A percentile compares a stretch with the other conserved stretches of the same genome.
Conservation (phyloP, 2,113 vertebrate species). For the Microcebus murinus region DNA sequence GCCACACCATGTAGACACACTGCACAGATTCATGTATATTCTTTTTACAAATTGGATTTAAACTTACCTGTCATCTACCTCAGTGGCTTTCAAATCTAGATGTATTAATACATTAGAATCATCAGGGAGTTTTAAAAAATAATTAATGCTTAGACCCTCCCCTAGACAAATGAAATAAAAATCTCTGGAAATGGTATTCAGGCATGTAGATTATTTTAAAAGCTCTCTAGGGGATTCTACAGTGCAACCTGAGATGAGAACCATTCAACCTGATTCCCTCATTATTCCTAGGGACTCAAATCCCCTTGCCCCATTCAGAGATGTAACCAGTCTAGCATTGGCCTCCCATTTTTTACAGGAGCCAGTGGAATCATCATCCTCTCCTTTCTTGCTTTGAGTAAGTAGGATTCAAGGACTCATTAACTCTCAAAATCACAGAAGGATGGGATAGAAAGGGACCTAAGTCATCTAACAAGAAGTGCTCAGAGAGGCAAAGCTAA, state of each 20-base stretch:
- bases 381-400: neutral
- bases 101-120: neutral
- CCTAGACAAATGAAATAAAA: neutral
- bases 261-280: neutral
- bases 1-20: neutral
- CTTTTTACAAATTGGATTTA: neutral
- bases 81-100: neutral
- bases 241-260: neutral
- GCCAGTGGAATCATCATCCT: neutral
- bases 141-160: neutral
- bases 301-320: neutral
- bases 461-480: neutral
- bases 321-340: neutral
- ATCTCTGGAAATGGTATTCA: neutral
- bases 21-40: neutral
- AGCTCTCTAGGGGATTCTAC: neutral
- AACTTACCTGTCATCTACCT: neutral
- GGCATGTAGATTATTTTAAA: neutral
- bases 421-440: neutral
- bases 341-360: neutral
- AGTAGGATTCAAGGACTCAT: neutral
- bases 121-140: neutral
- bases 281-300: neutral
- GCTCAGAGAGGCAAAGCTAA: neutral
- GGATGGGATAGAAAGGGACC: neutral